These are phyloP conservation scores for Myotis daubentonii DNA, from an alignment of 2,797 vertebrate species.

Conservation along the genomic window DNA sequence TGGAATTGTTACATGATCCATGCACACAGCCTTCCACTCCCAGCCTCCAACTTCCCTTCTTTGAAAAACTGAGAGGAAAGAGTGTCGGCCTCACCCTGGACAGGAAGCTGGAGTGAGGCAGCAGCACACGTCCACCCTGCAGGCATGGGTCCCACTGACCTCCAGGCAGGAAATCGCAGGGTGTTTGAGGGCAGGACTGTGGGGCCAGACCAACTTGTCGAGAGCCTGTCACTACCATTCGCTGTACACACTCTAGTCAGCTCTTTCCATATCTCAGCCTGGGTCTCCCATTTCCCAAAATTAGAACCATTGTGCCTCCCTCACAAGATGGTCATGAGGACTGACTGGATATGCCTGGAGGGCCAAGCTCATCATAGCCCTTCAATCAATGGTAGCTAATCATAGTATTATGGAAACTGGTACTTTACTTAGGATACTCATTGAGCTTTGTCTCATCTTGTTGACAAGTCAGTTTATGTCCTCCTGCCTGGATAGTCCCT, in stretches of 20 bases:
- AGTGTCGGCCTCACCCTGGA: not conserved
- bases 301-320: not conserved
- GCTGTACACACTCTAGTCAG: not conserved
- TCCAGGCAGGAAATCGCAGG: rapidly evolving
- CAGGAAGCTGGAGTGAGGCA: not conserved
- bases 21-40: not conserved
- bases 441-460: not conserved
- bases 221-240: not conserved
- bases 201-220: not conserved
- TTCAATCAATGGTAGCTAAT: not conserved
- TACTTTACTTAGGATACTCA: not conserved
- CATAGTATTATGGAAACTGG: not conserved
- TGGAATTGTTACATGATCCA: not conserved
- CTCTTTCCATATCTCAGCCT: not conserved
- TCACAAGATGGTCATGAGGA: not conserved
- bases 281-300: not conserved
- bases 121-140: not conserved
- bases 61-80: not conserved
- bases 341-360: not conserved
- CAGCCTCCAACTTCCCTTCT: not conserved
- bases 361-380: not conserved
- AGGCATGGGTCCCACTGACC: not conserved
- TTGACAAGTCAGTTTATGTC: not conserved
- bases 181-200: not conserved
- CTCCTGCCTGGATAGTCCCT: not conserved